These are phyloP conservation scores for Pomacea canaliculata DNA, from an alignment of 2,888 invertebrate species.

Conservation along the genomic window DNA sequence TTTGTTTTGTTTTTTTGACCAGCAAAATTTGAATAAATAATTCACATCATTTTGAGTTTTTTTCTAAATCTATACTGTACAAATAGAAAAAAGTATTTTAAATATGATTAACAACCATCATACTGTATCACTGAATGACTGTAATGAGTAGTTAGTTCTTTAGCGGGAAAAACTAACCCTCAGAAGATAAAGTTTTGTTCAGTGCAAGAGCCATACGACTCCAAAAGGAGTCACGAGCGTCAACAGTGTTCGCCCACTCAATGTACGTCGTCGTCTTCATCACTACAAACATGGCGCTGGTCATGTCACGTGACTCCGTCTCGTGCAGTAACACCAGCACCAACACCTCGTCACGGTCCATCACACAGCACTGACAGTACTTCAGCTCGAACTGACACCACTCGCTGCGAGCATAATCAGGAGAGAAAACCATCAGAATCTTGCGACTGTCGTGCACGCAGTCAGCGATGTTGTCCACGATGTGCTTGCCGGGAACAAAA, in stretches of 20 bases:
- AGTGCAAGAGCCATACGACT: slow-evolving; percentile 10
- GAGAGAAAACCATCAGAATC: slow-evolving; percentile 77
- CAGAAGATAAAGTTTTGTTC: background rate
- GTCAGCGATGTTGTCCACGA: slow-evolving; percentile 79
- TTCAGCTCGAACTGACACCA: slow-evolving; percentile 44
- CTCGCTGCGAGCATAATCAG: slow-evolving; percentile 61
- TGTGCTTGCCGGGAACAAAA: slow-evolving; percentile 79
- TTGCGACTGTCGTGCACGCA: slow-evolving; percentile 79
- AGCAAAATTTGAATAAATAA: too few species aligned
- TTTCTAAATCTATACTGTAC: too few species aligned
- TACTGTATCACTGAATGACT: too few species aligned
- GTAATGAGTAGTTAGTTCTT: too few species aligned
- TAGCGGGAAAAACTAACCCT: too few species aligned
- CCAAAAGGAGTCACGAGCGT: slow-evolving; percentile 13
- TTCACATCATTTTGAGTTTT: too few species aligned
- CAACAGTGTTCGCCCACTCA: background rate
- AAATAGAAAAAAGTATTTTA: too few species aligned
- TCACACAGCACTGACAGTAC: slow-evolving; percentile 28
- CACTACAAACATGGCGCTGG: slow-evolving; percentile 77
- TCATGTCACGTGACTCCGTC: slow-evolving; percentile 75
- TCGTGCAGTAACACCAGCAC: slow-evolving; percentile 78
- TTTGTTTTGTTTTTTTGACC: too few species aligned
- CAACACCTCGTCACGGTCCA: slow-evolving; percentile 58
- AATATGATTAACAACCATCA: too few species aligned
- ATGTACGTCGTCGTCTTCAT: slow-evolving; percentile 78